Conservation (phyloP, 2,888 invertebrate species). For the Tetanocera ferruginea region DNA sequence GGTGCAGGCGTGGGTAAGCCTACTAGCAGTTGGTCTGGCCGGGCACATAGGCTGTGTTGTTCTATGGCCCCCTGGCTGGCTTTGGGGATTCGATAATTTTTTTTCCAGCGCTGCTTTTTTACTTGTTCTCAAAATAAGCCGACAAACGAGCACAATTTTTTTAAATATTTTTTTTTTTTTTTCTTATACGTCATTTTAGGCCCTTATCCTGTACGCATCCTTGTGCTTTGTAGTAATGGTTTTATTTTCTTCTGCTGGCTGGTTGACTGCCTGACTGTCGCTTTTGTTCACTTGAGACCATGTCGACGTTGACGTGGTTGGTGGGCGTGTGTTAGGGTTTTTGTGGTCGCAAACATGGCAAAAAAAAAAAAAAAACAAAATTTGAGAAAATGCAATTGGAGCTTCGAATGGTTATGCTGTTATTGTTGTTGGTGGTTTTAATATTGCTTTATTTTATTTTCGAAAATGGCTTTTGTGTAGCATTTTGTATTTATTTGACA, state of each 20-base stretch:
- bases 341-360: background rate
- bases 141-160: too few relatives aligned
- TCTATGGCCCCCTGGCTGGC: too few relatives aligned
- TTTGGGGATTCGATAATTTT: too few relatives aligned
- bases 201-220: conserved; percentile 14
- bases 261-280: background rate
- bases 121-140: too few relatives aligned
- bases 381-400: background rate
- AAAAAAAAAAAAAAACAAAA: background rate
- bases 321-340: conserved; percentile 26
- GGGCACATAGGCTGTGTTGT: too few relatives aligned
- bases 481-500: background rate
- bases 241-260: background rate
- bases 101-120: too few relatives aligned
- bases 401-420: background rate
- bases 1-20: background rate
- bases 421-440: background rate
- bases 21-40: background rate
- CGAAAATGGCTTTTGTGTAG: background rate
- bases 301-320: background rate
- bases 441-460: background rate
- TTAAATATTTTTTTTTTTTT: too few relatives aligned
- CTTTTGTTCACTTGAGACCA: conserved; percentile 28
- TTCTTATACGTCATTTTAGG: background rate
- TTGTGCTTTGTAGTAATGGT: background rate